Percentiles rank a stretch among this genome's conserved stretches.
These are phyloP conservation scores for Cephalopachus bancanus DNA, from an alignment of 2,797 vertebrate species.

Conservation along the genomic window DNA sequence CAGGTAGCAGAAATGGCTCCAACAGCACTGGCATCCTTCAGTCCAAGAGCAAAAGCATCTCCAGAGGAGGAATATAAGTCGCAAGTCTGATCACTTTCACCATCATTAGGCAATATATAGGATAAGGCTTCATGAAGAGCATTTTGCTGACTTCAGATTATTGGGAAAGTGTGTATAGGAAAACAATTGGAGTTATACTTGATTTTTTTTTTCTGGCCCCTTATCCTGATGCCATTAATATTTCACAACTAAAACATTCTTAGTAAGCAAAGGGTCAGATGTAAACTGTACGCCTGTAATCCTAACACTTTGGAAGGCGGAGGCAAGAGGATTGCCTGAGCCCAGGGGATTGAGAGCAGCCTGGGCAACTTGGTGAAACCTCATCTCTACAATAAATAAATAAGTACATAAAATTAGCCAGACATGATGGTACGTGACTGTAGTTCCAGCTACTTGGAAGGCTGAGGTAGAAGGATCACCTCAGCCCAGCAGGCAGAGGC, in stretches of 20 bases:
- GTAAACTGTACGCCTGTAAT: too few relatives aligned
- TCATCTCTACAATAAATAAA: too few relatives aligned
- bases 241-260: conserved; percentile 9
- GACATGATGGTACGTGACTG: too few relatives aligned
- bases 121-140: not conserved
- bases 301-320: too few relatives aligned
- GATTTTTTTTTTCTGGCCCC: not conserved
- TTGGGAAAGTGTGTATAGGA: not conserved
- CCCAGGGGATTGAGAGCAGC: too few relatives aligned
- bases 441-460: too few relatives aligned
- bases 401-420: too few relatives aligned
- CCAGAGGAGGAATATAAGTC: not conserved
- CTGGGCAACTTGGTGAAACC: too few relatives aligned
- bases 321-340: too few relatives aligned
- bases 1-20: not conserved
- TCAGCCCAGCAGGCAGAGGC: too few relatives aligned
- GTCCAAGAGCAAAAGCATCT: conserved; percentile 31
- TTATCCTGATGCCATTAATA: not conserved
- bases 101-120: not conserved
- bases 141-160: conserved; percentile 40
- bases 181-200: not conserved
- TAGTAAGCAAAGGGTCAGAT: not conserved
- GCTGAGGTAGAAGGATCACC: too few relatives aligned
- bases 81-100: not conserved
- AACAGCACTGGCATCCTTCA: not conserved